Evolutionary conservation across 2,113 vertebrate genomes (phyloP).

Genomic region (Potamarius usumacintae): DNA sequence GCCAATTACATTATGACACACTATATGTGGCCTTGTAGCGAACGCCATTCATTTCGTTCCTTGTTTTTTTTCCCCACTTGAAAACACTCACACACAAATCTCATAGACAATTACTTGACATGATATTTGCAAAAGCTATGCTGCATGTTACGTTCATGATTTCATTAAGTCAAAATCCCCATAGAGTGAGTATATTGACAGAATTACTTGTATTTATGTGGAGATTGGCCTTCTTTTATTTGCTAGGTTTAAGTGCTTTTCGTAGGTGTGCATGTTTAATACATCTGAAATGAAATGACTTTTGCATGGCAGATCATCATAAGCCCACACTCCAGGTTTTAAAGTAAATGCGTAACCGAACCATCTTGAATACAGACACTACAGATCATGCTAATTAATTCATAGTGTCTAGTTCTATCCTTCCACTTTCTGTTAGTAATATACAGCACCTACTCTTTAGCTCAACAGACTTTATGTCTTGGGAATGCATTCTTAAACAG

Average conservation of each 20-base stretch:
- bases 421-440: conserved; percentile 10
- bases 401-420: background rate
- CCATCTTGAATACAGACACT: conserved; percentile 2
- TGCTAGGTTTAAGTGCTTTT: conserved; percentile 8
- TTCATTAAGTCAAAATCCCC: conserved; percentile 35
- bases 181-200: background rate
- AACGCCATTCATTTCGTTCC: conserved; percentile 14
- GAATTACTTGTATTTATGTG: conserved; percentile 32
- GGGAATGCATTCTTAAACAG: background rate
- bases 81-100: conserved; percentile 45
- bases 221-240: background rate
- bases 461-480: background rate
- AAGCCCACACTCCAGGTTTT: conserved; percentile 17
- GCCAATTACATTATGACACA: background rate
- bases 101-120: conserved; percentile 35
- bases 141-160: conserved; percentile 30
- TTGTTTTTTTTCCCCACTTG: conserved; percentile 6
- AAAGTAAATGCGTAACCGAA: conserved; percentile 4
- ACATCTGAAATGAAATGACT: background rate
- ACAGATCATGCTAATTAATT: conserved; percentile 15
- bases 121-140: conserved; percentile 30
- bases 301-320: background rate
- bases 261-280: conserved; percentile 22
- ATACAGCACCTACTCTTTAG: background rate
- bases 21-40: conserved; percentile 7